Evolutionary conservation across 2,797 vertebrate species (phyloP).

Genomic region (Pangasius djambal): DNA sequence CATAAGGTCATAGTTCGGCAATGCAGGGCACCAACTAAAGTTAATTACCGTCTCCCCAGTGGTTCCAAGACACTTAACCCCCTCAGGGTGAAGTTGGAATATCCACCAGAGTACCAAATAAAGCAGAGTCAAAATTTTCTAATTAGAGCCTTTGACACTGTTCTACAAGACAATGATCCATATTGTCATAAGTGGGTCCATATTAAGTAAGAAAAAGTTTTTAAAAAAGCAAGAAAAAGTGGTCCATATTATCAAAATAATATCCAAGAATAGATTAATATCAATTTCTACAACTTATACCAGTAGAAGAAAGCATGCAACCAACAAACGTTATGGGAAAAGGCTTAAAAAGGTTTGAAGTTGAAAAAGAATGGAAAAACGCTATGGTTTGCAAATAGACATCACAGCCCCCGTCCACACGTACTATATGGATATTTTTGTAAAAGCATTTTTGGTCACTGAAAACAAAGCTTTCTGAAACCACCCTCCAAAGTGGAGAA

Average conservation of each 20-base stretch:
- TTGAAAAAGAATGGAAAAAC: not conserved
- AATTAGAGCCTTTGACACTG: conserved; percentile 49
- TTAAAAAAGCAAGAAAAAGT: not conserved
- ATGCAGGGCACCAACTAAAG: conserved; percentile 66
- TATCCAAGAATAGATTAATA: not conserved
- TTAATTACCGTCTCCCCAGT: conserved; percentile 73
- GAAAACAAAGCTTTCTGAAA: not conserved
- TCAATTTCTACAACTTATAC: not conserved
- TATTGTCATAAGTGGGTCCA: not conserved
- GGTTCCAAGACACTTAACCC: conserved; percentile 66
- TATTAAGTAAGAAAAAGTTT: not conserved
- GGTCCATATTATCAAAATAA: not conserved
- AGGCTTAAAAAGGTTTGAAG: not conserved
- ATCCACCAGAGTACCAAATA: conserved; percentile 42
- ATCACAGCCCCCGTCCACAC: not conserved
- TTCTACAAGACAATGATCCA: not conserved
- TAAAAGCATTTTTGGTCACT: too few relatives aligned
- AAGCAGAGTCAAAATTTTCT: not conserved
- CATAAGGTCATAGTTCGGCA: conserved; percentile 71
- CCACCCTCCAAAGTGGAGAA: not conserved
- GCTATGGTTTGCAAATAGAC: not conserved
- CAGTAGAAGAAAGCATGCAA: not conserved
- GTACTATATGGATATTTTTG: not conserved
- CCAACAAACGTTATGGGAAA: not conserved
- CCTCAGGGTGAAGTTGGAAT: conserved; percentile 57